Base-by-base conservation (phyloP, 1,140 invertebrate genomes). In the Brachionus rubens region DNA sequence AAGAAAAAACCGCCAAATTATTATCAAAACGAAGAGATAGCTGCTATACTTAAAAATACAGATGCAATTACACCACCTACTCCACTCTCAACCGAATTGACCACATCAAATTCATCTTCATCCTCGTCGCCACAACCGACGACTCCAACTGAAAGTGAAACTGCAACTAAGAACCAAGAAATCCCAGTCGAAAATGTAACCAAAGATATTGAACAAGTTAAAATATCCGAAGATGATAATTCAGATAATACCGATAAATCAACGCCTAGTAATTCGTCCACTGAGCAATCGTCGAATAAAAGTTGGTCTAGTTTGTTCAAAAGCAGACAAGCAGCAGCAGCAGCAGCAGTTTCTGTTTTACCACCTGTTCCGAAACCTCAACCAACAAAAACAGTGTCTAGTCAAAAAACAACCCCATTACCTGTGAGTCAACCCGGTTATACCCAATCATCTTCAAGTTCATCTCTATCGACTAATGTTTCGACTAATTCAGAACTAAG, bases 221-320 rank as follows among this genome's bases (percentile, higher is more conserved):
- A 36, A 16, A 59, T 21, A 33, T n/a, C 10, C 0, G 54, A 59
- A 30, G 36, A 59, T 59, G 33, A 59, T 0, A 36, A 36, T 36
- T 36, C 33, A 36, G 33, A 5, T 5, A 36, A 36, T 36, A 36
- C 3, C 3, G 2, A 65, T 19, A 43, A 65, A 43, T 14, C 4
- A 12, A 65, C 10, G 19, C 2, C 16, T 16, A 9, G 4, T 12
- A 26, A 43, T 6, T 65, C 12, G 2, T 30, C 28, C 12, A 19
- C 10, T 19, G 30, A 36, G 2, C 16, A 41, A 14, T 21, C 59
- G 1, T 65, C 59, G 0, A 72, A 40, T 30, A 72, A 72, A 26
- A 72, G 68, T 16, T 72, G 68, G 68, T 72, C 68, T 19, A 72
- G 68, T 30, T 54, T 72, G 46, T 72, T 72, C n/a, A 72, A 72